phyloP scores from a whole-genome alignment of 1,140 invertebrate genomes.

The Drosophila biarmipes region DNA sequence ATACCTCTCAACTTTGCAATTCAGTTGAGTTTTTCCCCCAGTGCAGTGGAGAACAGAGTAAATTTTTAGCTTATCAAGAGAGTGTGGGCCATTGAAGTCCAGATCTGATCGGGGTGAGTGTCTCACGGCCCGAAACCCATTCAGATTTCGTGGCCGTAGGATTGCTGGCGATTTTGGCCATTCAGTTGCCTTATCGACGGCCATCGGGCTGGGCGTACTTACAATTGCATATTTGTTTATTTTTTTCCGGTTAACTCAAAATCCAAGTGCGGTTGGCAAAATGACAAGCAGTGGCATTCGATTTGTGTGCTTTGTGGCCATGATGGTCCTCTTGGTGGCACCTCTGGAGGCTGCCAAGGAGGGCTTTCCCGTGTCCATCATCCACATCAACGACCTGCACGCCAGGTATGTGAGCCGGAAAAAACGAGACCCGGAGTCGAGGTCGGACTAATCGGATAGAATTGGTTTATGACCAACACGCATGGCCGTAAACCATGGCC shows the following conservation, averaged over 20 bases:
- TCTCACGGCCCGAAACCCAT: constrained; percentile 13
- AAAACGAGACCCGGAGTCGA: not conserved
- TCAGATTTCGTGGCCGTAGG: constrained; percentile 16
- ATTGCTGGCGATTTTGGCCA: constrained; percentile 19
- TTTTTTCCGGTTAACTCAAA: not conserved
- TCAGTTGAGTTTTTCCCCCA: not conserved
- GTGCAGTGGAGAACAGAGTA: not conserved
- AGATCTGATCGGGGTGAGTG: constrained; percentile 14
- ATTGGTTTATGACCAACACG: constrained; percentile 16
- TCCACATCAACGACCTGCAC: constrained; percentile 94
- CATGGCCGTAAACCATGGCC: constrained; percentile 20
- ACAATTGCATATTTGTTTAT: not conserved
- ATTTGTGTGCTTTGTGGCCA: not conserved
- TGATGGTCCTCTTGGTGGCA: not conserved
- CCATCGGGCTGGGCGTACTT: constrained; percentile 72
- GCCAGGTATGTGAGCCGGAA: constrained; percentile 86
- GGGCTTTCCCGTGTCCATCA: constrained; percentile 88
- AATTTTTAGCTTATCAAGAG: constrained; percentile 7
- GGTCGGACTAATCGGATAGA: constrained; percentile 4
- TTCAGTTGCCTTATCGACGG: constrained; percentile 82
- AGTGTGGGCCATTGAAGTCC: not conserved
- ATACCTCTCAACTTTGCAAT: not conserved
- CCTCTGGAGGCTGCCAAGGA: constrained; percentile 55
- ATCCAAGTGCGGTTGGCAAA: not conserved
- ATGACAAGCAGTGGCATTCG: constrained; percentile 4